Evolutionary conservation across 2,113 vertebrate genomes (phyloP), one percentile per base, ranked within the genome.

Genomic region (Aythya baeri): DNA sequence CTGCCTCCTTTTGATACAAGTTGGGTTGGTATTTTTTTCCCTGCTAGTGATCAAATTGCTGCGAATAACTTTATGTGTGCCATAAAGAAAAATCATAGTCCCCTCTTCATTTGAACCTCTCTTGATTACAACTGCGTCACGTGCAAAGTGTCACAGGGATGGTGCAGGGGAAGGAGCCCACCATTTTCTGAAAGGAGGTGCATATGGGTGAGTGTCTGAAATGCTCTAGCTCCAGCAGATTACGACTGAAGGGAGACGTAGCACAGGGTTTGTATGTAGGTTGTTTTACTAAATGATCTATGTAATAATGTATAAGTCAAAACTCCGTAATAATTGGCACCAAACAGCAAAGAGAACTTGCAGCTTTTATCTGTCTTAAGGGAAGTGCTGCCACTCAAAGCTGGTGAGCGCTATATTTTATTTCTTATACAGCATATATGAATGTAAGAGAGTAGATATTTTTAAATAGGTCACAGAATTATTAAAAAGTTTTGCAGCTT

Each of bases 211-310:
- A 85, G 79, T 26, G 41, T 66, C 49, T 94, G 22, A 89, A 17
- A 55, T 55, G 80, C 74, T 79, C 43, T 5, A 1, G 23, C 57
- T 86, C 72, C 79, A 72, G 86, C 88, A 68, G 66, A 2, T 46
- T 26, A 7, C 49, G 90, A 77, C 88, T 66, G 83, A 74, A 38
- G 71, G 70, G 83, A 95, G 92, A 44, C 58, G 6, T 31, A 76
- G 34, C 63, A 17, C 61, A 62, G 86, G 83, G 66, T 83, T 78
- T 83, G 52, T 32, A 58, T 72, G 83, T 49, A 84, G 88, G 92
- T 91, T 95, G 95, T 96, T 96, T 94, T 94, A 97, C 94, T 96
- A 96, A 96, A 78, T 93, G 94, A 84, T 96, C 92, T 95, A 43
- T 29, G 86, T 97, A 96, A 86, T 96, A 96, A 96, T 95, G 85